Base-by-base conservation (phyloP, 2,797 vertebrate genomes). In the Vespertilio murinus region DNA sequence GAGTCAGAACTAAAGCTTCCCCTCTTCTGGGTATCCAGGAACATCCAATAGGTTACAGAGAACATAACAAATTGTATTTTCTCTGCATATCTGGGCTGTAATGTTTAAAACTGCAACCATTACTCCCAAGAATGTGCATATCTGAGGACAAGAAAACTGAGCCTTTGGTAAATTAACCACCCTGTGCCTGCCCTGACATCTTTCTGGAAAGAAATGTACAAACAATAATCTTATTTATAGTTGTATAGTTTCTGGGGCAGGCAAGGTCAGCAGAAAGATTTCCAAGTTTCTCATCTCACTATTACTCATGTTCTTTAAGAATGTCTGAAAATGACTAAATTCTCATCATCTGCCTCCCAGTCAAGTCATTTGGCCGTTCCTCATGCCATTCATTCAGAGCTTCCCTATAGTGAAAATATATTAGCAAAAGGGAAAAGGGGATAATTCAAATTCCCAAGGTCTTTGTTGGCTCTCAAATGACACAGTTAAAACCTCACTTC, bases 141-240 rank as follows among this genome's bases (percentile, higher is more conserved):
- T 61, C 59, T 71, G 25, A 61, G 93, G 47, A 52, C 4, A 12
- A n/a, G 25, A 70, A 30, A 45, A 77, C 74, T 65, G 42, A 84
- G 25, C 5, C 23, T 5, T 45, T 61, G 71, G 33, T 71, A 47
- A 83, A 59, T 38, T 40, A 77, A 45, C 25, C 14, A 70, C 35
- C 6, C 33, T 30, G 16, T 52, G 33, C 16, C 52, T 71, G 52
- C 22, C 22, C 33, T 71, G 38, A 64, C 3, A 18, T 65, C 22
- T 74, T 89, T 82, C 83, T 92, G 65, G 87, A 47, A 87, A 93
- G 71, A 74, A 82, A 79, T 65, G 30, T 4, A 47, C 81, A 89
- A 54, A 83, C n/a, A 94, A 35, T 94, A 52, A 65, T 40, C 56
- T 78, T 33, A 64, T 70, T 75, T 86, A 87, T 14, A 71, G 30